These are phyloP conservation scores for Cataglyphis rosenhaueri DNA, from an alignment of 2,888 invertebrate genomes.

Conservation along the genomic window DNA sequence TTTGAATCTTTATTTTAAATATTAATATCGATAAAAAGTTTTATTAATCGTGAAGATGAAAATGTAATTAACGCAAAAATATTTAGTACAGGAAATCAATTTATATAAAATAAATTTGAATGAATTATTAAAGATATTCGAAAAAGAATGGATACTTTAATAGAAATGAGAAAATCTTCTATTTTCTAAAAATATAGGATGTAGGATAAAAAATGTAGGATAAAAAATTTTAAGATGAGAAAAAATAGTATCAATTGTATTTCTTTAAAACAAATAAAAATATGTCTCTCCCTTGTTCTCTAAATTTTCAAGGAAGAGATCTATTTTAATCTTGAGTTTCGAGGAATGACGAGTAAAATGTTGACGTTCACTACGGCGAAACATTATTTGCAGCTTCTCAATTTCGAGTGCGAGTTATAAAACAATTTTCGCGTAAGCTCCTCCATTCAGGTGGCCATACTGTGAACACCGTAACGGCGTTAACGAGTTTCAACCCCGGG, in stretches of 20 bases:
- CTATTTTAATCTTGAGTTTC: background rate
- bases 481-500: constrained; percentile 68
- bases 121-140: background rate
- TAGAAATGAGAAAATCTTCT: background rate
- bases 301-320: background rate
- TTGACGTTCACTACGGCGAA: constrained; percentile 50
- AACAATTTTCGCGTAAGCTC: constrained; percentile 68
- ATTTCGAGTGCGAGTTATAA: constrained; percentile 58
- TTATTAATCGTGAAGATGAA: background rate
- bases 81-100: background rate
- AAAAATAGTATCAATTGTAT: background rate
- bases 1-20: background rate
- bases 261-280: background rate
- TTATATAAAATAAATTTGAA: background rate
- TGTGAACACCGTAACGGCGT: constrained; percentile 70
- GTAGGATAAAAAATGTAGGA: background rate
- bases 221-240: too few relatives aligned
- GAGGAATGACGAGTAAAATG: background rate
- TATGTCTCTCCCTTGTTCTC: background rate
- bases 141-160: background rate
- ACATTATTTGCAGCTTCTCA: constrained; percentile 65
- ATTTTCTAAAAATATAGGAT: background rate
- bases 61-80: background rate
- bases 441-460: constrained; percentile 59
- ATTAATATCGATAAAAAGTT: background rate